These are phyloP conservation scores for Silurus glanis DNA, from an alignment of 2,113 vertebrate genomes.

Conservation along the genomic window DNA sequence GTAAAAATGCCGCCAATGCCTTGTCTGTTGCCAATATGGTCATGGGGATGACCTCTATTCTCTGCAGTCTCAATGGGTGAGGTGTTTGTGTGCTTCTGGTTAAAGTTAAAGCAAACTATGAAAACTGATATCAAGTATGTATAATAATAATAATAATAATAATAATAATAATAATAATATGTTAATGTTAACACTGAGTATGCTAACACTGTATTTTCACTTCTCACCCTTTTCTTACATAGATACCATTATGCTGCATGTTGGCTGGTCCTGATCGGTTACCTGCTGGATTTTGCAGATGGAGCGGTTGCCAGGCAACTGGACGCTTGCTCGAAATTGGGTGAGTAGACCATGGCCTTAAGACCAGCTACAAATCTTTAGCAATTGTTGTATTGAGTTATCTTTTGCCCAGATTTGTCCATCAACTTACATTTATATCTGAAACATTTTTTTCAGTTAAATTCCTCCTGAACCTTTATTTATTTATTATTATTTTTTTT, in stretches of 20 bases:
- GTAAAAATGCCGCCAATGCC: conserved; percentile 82
- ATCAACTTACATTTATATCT: background rate
- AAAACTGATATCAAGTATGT: background rate
- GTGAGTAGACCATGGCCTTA: conserved; percentile 73
- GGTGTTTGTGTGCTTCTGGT: conserved; percentile 41
- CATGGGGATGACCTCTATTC: conserved; percentile 85
- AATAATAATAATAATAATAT: background rate
- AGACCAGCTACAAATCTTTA: conserved; percentile 25
- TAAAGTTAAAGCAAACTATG: background rate
- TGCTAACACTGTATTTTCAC: conserved; percentile 14
- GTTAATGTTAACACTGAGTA: background rate
- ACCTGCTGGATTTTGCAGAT: conserved; percentile 85
- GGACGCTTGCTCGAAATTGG: conserved; percentile 79
- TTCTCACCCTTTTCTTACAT: conserved; percentile 46
- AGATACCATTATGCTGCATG: conserved; percentile 83
- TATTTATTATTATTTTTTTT: background rate
- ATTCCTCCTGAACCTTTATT: background rate
- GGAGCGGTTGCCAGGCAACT: conserved; percentile 84
- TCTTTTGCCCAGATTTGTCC: background rate
- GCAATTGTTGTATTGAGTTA: background rate
- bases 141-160: background rate
- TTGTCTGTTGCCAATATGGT: conserved; percentile 86
- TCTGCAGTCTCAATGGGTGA: conserved; percentile 85
- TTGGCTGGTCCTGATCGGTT: conserved; percentile 89
- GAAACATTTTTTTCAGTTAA: background rate